A percentile compares a stretch with the other conserved stretches of the same genome.
phyloP scores from a whole-genome alignment of 2,113 vertebrate species.

The Puma concolor region DNA sequence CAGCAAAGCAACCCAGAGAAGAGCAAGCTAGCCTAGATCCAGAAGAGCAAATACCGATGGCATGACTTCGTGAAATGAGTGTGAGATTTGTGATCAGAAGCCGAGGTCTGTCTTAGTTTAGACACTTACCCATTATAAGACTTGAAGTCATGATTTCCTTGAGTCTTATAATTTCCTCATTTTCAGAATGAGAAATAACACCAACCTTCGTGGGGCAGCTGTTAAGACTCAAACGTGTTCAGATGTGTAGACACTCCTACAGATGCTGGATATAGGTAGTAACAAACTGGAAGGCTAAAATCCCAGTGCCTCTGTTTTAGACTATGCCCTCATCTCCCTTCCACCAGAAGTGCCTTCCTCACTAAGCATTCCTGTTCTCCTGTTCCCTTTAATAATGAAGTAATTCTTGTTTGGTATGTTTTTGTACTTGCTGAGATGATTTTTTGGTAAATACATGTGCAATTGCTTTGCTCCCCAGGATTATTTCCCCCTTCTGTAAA shows the following conservation, averaged over 20 bases:
- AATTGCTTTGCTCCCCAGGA: not conserved
- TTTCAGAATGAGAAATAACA: conserved; percentile 7
- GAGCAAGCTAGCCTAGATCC: not conserved
- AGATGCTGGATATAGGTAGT: not conserved
- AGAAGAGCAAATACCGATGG: not conserved
- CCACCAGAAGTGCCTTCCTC: not conserved
- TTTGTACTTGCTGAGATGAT: not conserved
- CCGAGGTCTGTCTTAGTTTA: not conserved
- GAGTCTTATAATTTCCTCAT: not conserved
- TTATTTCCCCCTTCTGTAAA: not conserved
- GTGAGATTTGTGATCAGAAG: not conserved
- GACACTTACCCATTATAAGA: not conserved
- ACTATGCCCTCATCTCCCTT: not conserved
- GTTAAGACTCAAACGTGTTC: not conserved
- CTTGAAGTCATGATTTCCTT: not conserved
- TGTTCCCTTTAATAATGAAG: not conserved
- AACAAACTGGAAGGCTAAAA: not conserved
- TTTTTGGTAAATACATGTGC: not conserved
- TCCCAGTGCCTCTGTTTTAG: not conserved
- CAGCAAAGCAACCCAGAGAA: conserved; percentile 11
- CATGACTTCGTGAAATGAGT: not conserved
- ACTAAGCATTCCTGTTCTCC: not conserved
- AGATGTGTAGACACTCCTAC: not conserved
- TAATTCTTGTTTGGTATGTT: not conserved
- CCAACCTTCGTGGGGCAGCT: not conserved